Evolutionary conservation across 2,797 vertebrate species (phyloP).

Genomic region (Macropodus opercularis): DNA sequence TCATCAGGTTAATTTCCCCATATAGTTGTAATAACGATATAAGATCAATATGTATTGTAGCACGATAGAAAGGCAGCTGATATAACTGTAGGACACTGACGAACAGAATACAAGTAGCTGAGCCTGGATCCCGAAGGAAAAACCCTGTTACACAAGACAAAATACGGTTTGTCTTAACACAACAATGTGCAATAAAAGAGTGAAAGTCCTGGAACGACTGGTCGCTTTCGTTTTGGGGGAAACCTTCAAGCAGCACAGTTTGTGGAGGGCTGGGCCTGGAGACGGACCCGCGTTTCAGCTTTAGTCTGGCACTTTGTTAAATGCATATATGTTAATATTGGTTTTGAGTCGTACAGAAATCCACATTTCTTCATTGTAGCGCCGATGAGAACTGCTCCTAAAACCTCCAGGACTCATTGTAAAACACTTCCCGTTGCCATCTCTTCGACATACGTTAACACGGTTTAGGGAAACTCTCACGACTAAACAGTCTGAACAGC

Average conservation of each 20-base stretch:
- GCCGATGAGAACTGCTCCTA: too few relatives aligned
- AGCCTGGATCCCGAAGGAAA: conserved; percentile 60
- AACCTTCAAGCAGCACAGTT: conserved; percentile 82
- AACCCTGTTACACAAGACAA: conserved; percentile 54
- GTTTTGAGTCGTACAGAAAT: too few relatives aligned
- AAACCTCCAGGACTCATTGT: too few relatives aligned
- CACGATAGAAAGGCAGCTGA: conserved; percentile 86
- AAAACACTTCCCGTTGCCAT: conserved; percentile 57
- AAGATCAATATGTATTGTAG: conserved; percentile 87
- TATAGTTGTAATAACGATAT: conserved; percentile 84
- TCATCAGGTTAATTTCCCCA: conserved; percentile 90
- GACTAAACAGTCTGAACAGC: conserved; percentile 8
- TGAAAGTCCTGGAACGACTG: conserved; percentile 13
- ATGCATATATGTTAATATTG: too few relatives aligned
- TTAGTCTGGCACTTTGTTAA: too few relatives aligned
- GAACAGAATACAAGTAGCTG: conserved; percentile 57
- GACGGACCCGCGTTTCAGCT: conserved; percentile 21
- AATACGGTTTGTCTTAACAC: conserved; percentile 83
- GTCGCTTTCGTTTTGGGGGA: conserved; percentile 51
- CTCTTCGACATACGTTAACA: conserved; percentile 57
- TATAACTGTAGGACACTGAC: conserved; percentile 82
- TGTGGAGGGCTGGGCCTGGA: conserved; percentile 53
- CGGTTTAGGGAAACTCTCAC: conserved; percentile 33
- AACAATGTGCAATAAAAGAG: conserved; percentile 63
- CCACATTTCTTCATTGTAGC: too few relatives aligned